Conservation (phyloP, 1,140 invertebrate genomes). For the Ridgeia piscesae region DNA sequence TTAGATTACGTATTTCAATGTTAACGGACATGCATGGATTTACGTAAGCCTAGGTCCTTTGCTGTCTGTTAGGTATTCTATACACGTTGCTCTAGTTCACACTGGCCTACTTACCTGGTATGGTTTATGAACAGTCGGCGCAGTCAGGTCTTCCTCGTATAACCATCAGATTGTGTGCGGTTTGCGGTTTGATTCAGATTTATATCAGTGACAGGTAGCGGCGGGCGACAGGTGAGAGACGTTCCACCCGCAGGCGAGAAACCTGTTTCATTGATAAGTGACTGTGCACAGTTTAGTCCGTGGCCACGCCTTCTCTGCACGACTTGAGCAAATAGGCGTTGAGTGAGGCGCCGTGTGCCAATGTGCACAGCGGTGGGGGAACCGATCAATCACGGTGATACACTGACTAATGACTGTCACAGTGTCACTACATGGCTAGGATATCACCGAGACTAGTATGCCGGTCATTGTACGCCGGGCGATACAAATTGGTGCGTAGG, state of each 20-base stretch:
- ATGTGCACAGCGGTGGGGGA: not conserved
- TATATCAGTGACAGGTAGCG: not conserved
- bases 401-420: not conserved
- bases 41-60: not conserved
- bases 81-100: not conserved
- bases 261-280: not conserved
- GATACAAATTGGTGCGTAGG: not conserved
- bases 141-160: not conserved
- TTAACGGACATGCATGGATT: not conserved
- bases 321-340: not conserved
- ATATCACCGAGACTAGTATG: not conserved
- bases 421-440: no score
- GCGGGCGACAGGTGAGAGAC: not conserved
- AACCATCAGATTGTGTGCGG: not conserved
- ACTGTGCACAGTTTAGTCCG: not conserved
- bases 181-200: not conserved
- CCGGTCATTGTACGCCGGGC: not conserved
- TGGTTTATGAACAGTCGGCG: not conserved
- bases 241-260: not conserved
- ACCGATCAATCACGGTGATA: not conserved
- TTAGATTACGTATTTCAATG: not conserved
- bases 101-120: not conserved
- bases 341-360: not conserved
- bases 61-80: not conserved
- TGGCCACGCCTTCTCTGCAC: not conserved